Evolutionary conservation across 1,140 invertebrate species (phyloP).

Genomic region (Cyclina sinensis): DNA sequence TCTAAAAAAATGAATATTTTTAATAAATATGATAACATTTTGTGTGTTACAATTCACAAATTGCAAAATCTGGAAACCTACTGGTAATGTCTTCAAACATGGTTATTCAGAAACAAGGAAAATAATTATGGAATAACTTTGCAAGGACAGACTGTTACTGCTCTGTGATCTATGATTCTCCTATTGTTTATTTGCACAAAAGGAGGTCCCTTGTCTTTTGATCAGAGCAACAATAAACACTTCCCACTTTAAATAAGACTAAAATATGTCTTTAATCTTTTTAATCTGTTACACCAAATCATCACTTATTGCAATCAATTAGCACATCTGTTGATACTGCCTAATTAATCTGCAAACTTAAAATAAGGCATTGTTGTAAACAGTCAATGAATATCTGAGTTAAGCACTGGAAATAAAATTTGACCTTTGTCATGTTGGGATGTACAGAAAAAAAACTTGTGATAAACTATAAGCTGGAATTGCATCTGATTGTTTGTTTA

Average conservation of each 20-base stretch:
- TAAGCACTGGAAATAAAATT: too few relatives aligned
- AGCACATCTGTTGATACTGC: not conserved
- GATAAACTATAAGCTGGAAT: slow-evolving; percentile 48
- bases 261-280: not conserved
- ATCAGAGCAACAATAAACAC: not conserved
- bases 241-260: not conserved
- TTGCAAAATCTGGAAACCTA: too few relatives aligned
- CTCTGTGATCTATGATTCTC: not conserved
- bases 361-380: not conserved
- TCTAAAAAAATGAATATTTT: too few relatives aligned
- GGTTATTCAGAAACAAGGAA: too few relatives aligned
- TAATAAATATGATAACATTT: too few relatives aligned
- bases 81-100: too few relatives aligned
- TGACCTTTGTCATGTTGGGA: too few relatives aligned
- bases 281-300: not conserved
- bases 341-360: not conserved
- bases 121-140: too few relatives aligned
- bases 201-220: not conserved
- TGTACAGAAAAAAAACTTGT: slow-evolving; percentile 17
- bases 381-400: slow-evolving; percentile 48
- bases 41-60: too few relatives aligned
- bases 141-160: not conserved
- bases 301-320: not conserved
- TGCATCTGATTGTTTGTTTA: not conserved
- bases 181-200: not conserved